Base-by-base conservation (phyloP, 2,888 invertebrate genomes). In the Odontothrips loti region DNA sequence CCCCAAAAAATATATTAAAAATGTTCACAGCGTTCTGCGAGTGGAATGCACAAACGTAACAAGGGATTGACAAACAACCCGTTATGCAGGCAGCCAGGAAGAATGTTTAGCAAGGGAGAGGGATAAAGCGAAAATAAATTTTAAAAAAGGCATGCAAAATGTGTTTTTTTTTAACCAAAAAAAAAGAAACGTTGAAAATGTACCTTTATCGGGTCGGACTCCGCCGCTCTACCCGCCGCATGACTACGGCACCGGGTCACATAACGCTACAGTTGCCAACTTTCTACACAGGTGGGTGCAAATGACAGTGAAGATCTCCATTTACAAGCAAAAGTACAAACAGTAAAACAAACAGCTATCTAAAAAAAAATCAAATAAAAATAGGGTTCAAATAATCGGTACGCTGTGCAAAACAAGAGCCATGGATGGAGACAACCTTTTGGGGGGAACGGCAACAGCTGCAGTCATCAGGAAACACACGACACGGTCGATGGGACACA, bases 271-370 rank as follows among this genome's bases (percentile, higher is more conserved):
- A 27, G 9, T 75, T 75, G 9, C 23, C 68, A 75, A 75, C 68
- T 75, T 12, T 75, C 68, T 75, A 68, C 27, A 75, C 68, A 75
- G 68, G 68, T 75, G 68, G 58, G 58, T 58, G 58, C 10, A 58
- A 58, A 58, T 58, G 58, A 82, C 83, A 82, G 68, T 80, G 83
- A 83, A 79, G 83, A 82, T 81, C 82, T 81, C 85, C 84, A 81
- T 81, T 82, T 82, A 47, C 80, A 83, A 83, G 80, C 84, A 83
- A 82, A 83, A 82, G n/a, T 48, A 79, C 81, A 47, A 51, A 82
- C 58, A 47, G 81, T 79, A 81, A 75, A 80, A 20, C 79, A 82
- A 82, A 83, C 81, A 79, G 80, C 82, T 81, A 82, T 29, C 58
- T 80, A 81, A 83, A 83, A 80, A 75, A 81, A 81, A 82, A 82